Evolutionary conservation across 2,797 vertebrate species (phyloP), one percentile per base, ranked within the genome.

Genomic region (Myotis planiceps): DNA sequence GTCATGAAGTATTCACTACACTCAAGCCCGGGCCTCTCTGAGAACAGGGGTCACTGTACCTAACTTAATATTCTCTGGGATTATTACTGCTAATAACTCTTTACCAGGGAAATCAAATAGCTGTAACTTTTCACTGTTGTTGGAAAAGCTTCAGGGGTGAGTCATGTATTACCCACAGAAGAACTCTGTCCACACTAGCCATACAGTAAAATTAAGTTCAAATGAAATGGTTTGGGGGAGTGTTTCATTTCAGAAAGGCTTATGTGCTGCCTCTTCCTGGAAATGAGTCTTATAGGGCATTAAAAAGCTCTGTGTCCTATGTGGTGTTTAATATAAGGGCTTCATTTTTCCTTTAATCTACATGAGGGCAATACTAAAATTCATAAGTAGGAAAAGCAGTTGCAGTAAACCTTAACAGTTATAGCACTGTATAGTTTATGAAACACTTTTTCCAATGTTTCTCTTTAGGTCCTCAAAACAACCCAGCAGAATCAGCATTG

Each of bases 191-290:
- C 69, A 63, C 49, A 6, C 47, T 71, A 72, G 71, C 51, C 81
- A 79, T 32, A 29, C 16, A 65, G 92, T 93, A 83, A 95, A 93
- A 92, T 92, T 91, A 92, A 91, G 89, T 87, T 89, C 87, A 88
- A 88, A 95, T 86, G 85, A 96, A 96, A 92, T 21, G 53, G 34
- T 81, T 79, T 94, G 71, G 74, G 75, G 92, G 80, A 95, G 93
- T 93, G 94, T 96, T 97, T 96, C 96, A 96, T 97, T 96, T 97
- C 88, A 95, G 89, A 98, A 81, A 95, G 88, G 63, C 90, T 95
- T 94, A 90, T 74, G 55, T 86, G 92, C 83, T 83, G 78, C 83
- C 39, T 68, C 93, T 94, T 93, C 79, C 92, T 94, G 93, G 96
- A 94, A 96, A 71, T 75, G 83, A 94, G 91, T 90, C 39, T 66